Percentiles rank a stretch among this genome's conserved stretches.
phyloP scores from a whole-genome alignment of 2,888 invertebrate genomes.

The Nasonovia ribisnigri region DNA sequence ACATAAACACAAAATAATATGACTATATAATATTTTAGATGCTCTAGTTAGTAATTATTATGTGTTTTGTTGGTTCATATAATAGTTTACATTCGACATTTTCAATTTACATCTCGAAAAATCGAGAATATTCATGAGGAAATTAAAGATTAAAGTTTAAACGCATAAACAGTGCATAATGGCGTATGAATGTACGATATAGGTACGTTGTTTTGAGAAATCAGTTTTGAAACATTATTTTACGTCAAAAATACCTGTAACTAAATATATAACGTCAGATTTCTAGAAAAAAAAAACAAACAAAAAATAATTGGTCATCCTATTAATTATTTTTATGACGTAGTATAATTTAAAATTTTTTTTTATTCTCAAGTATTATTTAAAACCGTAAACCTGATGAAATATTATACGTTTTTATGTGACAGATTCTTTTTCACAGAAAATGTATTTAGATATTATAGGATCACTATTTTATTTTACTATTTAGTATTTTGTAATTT shows the following conservation, averaged over 20 bases:
- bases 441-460: not conserved
- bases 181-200: not conserved
- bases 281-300: not conserved
- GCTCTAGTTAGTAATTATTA: not conserved
- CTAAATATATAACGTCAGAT: not conserved
- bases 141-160: not conserved
- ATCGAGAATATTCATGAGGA: not conserved
- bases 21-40: not conserved
- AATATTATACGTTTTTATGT: not conserved
- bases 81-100: not conserved
- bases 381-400: not conserved
- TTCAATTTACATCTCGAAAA: no score
- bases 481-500: not conserved
- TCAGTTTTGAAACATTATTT: not conserved
- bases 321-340: constrained; percentile 8
- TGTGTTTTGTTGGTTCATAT: not conserved
- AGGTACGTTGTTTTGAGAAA: not conserved
- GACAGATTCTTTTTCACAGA: not conserved
- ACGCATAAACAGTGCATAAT: not conserved
- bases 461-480: not conserved
- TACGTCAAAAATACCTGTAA: not conserved
- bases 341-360: not conserved
- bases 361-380: not conserved
- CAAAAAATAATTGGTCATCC: not conserved
- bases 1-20: not conserved